Percentiles rank a stretch among this genome's conserved stretches.
Evolutionary conservation across 2,888 invertebrate species (phyloP).

Genomic region (Luperina testacea): DNA sequence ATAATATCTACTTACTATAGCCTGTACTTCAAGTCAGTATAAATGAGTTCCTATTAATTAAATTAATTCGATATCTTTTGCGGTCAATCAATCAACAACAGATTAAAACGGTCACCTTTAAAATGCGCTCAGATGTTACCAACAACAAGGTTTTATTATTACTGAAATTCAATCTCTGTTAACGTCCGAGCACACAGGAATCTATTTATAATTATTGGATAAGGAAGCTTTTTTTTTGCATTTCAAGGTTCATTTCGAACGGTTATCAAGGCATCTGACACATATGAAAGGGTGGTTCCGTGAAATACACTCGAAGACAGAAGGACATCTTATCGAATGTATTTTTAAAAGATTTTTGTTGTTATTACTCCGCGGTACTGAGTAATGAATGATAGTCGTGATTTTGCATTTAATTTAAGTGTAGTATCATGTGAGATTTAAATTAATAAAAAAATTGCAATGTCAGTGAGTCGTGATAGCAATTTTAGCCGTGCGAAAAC

Average conservation of each 20-base stretch:
- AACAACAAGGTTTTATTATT: conserved; percentile 5
- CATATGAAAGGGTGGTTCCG: conserved; percentile 55
- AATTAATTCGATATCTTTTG: not conserved
- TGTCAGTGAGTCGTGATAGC: conserved; percentile 40
- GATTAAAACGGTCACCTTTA: conserved; percentile 6
- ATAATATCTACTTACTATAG: not conserved
- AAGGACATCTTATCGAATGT: conserved; percentile 52
- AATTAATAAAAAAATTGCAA: conserved; percentile 25
- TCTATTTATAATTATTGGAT: conserved; percentile 49
- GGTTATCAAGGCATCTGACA: conserved; percentile 43
- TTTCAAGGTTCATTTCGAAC: conserved; percentile 58
- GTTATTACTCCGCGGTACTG: conserved; percentile 23
- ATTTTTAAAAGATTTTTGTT: conserved; percentile 16
- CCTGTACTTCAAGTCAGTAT: not conserved
- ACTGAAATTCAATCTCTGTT: not conserved
- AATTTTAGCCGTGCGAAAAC: conserved; percentile 45
- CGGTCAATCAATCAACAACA: conserved; percentile 5
- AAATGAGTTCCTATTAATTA: not conserved
- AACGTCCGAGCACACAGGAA: conserved; percentile 14
- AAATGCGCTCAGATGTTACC: conserved; percentile 18
- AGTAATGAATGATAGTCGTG: conserved; percentile 49
- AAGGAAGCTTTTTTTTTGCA: conserved; percentile 60
- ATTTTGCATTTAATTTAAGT: conserved; percentile 34
- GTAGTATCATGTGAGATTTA: conserved; percentile 44
- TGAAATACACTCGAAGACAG: conserved; percentile 41